Evolutionary conservation across 30 jellyfish, hydroid and myxozoan species (phyloP), one percentile per base, ranked within the genome.

Genomic region (Catostylus mosaicus): DNA sequence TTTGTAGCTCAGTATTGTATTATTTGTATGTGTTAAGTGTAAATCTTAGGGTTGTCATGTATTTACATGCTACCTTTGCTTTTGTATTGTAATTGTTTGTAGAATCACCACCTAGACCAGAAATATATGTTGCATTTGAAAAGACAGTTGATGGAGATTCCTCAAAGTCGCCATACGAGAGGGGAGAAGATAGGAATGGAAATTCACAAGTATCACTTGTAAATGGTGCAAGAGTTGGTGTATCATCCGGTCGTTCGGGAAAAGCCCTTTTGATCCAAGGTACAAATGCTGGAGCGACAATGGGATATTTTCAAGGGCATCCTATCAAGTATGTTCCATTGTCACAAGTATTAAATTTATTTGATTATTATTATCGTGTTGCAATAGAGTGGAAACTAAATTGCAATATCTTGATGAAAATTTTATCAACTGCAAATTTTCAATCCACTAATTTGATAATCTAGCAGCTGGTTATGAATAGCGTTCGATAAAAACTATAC

Each of bases 201-300:
- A 70, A 82, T 18, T 27, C 75, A 16, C 3, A 30, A 2, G 82
- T 82, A 43, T 30, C 57, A 8, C 23, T 82, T 68, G 0, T 16
- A 0, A 67, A 82, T 22, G 92, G 78, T 2, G 85, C 85, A 4
- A 51, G 23, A 3, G 40, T 82, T 68, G 78, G 43, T 0, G 8
- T 67, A 18, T 30, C 84, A n/a, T 18, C 24, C 20, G 92, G 85
- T 22, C 40, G 92, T 30, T 70, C 78, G 33, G 85, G 92, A 24
- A 68, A 67, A 20, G 85, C 52, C 10, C 67, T 82, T 24, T 38
- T 26, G 19, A 29, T 82, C 11, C 6, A 11, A 12, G 92, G 92
- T 24, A 82, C 92, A 23, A 82, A 82, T 43, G 92, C 92, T 56
- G 83, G 92, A 0, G 92, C 85, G 16, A 31, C 14, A n/a, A 57